Base-by-base conservation (phyloP, 1,140 invertebrate genomes). In the Philopotamus ludificatus region DNA sequence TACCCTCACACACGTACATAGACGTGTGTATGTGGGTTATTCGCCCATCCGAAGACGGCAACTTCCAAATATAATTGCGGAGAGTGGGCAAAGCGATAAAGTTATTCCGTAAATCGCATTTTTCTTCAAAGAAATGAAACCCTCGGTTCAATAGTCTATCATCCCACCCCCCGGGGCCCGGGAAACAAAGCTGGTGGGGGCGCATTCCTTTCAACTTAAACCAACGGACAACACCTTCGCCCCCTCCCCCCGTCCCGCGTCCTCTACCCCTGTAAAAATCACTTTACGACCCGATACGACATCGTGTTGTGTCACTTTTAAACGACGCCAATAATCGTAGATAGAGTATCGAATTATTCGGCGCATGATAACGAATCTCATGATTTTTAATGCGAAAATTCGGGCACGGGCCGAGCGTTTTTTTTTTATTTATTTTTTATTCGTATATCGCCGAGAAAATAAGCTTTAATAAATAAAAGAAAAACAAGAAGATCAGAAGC, bases 101-200 rank as follows among this genome's bases (percentile, higher is more conserved):
- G 58, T 65, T 68, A 68, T 68, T 68, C 67, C 49, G 51, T 63
- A 68, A 68, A 68, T 68, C 63, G 67, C 63, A 68, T 68, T 68
- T 68, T 68, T 68, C 67, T 62, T 65, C 67, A 68, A 68, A 68
- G 67, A 63, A 58, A 68, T 68, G 67, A 68, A 65, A 65, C 53
- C 59, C 63, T 50, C 62, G 51, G 60, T 60, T 60, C 57, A 42
- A 60, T 60, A 34, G 57, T 60, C 57, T 60, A 65, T 65, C 67
- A 60, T 41, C 59, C 41, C 26, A 25, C 9, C 59, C 59, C 34
- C 55, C 55, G 15, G 18, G 49, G 41, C 25, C 26, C 60, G 39
- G 44, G 42, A 60, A 60, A 60, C 57, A 60, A 60, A 60, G 57
- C 57, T n/a, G 22, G 51, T 26, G 51, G 51, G 28, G 51, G 4